Conservation (phyloP, 2,797 vertebrate genomes). For the Mormyrus hasselquistii region DNA sequence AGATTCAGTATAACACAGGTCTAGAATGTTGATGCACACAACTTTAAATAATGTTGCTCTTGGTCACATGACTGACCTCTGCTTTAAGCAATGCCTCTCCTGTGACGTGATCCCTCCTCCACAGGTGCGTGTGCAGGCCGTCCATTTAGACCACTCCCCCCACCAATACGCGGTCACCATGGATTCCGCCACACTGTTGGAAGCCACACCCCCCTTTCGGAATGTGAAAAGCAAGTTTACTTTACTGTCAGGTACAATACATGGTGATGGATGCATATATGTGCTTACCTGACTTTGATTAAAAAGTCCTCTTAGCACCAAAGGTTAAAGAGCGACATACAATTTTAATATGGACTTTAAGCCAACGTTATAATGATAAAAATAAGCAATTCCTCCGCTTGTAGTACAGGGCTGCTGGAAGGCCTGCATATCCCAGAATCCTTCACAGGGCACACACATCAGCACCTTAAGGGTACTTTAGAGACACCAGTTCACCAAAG, state of each 20-base stretch:
- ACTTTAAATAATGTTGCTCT: not conserved
- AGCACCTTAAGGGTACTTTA: not conserved
- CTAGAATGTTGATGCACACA: not conserved
- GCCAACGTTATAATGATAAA: not conserved
- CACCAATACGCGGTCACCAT: slow-evolving; percentile 88
- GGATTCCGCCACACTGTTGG: slow-evolving; percentile 85
- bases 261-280: not conserved
- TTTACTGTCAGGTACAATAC: not conserved
- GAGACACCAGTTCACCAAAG: not conserved
- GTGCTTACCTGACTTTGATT: not conserved
- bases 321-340: not conserved
- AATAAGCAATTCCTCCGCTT: not conserved
- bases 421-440: not conserved
- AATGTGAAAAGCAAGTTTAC: not conserved
- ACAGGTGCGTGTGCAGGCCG: slow-evolving; percentile 88
- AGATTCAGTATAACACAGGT: not conserved
- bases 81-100: slow-evolving; percentile 89
- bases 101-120: slow-evolving; percentile 87
- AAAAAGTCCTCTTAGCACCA: not conserved
- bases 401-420: not conserved
- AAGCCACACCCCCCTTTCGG: slow-evolving; percentile 78
- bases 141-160: slow-evolving; percentile 99
- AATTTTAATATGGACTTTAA: not conserved
- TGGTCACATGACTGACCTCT: slow-evolving; percentile 66
- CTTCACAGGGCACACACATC: not conserved